Evolutionary conservation across 2,113 vertebrate genomes (phyloP), one percentile per base, ranked within the genome.

Genomic region (Etia nguti): DNA sequence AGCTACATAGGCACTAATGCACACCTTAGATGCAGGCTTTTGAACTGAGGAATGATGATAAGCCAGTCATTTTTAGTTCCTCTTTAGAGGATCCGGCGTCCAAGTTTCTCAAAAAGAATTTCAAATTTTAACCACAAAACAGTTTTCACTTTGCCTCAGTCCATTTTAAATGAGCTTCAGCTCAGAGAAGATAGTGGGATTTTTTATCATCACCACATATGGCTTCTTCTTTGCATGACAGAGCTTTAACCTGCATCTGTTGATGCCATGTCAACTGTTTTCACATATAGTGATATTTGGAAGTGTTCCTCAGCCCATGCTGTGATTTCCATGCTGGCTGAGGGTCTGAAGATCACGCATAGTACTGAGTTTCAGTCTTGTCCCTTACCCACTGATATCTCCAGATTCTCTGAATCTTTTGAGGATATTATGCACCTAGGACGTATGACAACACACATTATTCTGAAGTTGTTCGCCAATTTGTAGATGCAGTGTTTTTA

Each of bases 41-140:
- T 68, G 11, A 68, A 65, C 34, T 22, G 36, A 22, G 34, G 20
- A 8, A 20, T 41, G 11, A 68, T 70, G 36, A 43, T 36, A 70
- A 41, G 1, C 62, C 0, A 0, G 36, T 15, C 10, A 6, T 62
- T 20, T 62, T 62, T 62, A 3, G n/a, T 13, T 12, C 62, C 62
- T 43, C n/a, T 24, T 70, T n/a, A 41, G 62, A 41, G 12, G 41
- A 68, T 11, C 7, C 20, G 36, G n/a, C 4, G 7, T 68, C 11
- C 62, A 24, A 24, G 62, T 41, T 68, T 41, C 29, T 41, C 34
- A 68, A 68, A 68, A 68, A 13, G 2, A 22, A 24, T 41, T 70
- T 43, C 12, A 43, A 73, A 46, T 46, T 70, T 73, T 46, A 73
- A 26, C 38, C 65, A 73, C 38, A 73, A 43, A 73, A 46, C 38